Base-by-base conservation (phyloP, 2,797 vertebrate species). In the Gastrophryne carolinensis region DNA sequence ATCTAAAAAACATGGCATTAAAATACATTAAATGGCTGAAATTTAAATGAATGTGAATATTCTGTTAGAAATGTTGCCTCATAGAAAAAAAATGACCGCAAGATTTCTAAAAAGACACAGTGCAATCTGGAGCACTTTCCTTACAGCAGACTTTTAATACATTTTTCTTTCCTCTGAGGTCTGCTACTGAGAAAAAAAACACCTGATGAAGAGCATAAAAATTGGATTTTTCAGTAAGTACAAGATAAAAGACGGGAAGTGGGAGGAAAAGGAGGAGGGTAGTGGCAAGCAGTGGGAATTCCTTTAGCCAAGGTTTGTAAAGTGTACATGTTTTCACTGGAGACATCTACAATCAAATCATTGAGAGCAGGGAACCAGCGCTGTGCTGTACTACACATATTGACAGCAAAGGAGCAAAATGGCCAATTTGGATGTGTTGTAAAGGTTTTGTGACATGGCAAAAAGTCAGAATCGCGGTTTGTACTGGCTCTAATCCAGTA, bases 241-340 rank as follows among this genome's bases (percentile, higher is more conserved):
- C 75, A 72, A 78, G 60, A 78, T 78, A 78, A 78, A 72, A 72
- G 75, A 72, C 71, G 50, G 74, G 19, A 71, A 65, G 68, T 65
- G 52, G 68, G 75, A 72, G 60, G 67, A 50, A 65, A 71, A 52
- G 39, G 52, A 75, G 75, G 75, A 64, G 61, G 67, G 75, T 61
- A 58, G 54, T n/a, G 27, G 68, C 56, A 72, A 72, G 68, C 75
- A 58, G 50, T 72, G 41, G 68, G 75, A 78, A 78, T 78, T 68
- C 70, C 32, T 57, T 78, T 64, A 72, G 68, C 68, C 50, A 72
- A 58, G 60, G 37, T 52, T 77, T 72, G 50, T 37, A 72, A 78
- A 47, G 39, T 52, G 49, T 72, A 78, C 75, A 78, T 30, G 61
- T 49, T 71, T 37, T 72, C 75, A 58, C 75, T 58, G 30, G 75